Percentiles rank a stretch among this genome's conserved stretches.
Evolutionary conservation across 1,140 invertebrate genomes (phyloP).

Genomic region (Drosophila carrolli): DNA sequence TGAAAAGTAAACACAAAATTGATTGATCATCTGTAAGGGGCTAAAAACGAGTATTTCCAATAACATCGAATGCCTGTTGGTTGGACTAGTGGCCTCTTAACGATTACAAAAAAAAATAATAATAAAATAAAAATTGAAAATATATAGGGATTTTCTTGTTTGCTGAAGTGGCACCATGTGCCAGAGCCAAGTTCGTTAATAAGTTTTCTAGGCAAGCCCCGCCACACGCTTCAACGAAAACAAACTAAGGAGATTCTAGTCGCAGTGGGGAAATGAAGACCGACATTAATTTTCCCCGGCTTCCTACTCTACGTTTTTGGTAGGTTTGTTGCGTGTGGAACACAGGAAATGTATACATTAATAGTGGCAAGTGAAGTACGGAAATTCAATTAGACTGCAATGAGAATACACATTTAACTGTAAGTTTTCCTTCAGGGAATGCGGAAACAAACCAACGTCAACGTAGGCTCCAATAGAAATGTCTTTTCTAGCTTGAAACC

Average conservation of each 20-base stretch:
- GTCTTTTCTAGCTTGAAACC: no score
- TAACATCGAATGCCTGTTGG: no score
- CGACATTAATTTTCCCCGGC: slow-evolving; percentile 20
- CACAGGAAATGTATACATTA: slow-evolving; percentile 63
- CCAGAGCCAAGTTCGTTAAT: slow-evolving; percentile 26
- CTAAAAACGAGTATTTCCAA: no score
- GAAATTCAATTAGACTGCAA: slow-evolving; percentile 60
- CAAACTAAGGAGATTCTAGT: slow-evolving; percentile 19
- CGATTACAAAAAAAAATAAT: no score
- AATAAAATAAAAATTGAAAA: no score
- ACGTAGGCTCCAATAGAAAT: background rate
- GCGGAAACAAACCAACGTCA: slow-evolving; percentile 9
- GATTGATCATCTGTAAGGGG: no score
- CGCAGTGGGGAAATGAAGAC: slow-evolving; percentile 12
- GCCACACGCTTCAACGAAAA: slow-evolving; percentile 4
- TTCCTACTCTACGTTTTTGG: slow-evolving; percentile 9
- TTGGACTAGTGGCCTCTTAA: no score
- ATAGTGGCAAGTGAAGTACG: slow-evolving; percentile 39
- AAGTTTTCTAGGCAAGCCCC: slow-evolving; percentile 25
- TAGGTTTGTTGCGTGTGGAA: slow-evolving; percentile 26
- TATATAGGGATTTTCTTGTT: no score
- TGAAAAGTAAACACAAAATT: no score
- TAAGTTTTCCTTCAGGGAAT: slow-evolving; percentile 3
- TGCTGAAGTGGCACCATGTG: slow-evolving; percentile 3
- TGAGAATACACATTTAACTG: slow-evolving; percentile 30